Evolutionary conservation across 2,888 invertebrate species (phyloP).

Genomic region (Oasisia sp.): DNA sequence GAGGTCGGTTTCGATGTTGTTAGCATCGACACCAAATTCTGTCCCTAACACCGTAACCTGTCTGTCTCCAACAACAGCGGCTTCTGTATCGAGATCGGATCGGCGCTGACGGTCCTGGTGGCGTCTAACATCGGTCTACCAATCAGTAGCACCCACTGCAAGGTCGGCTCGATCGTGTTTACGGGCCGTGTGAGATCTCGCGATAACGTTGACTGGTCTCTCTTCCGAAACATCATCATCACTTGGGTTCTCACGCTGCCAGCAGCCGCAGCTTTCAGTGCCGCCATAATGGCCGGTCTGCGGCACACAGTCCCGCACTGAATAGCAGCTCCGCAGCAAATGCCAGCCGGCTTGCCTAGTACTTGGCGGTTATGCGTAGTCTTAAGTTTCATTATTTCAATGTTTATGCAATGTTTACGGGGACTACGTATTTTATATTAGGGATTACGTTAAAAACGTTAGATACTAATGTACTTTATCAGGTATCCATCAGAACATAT

Average conservation of each 20-base stretch:
- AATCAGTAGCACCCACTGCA: constrained; percentile 98
- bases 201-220: constrained; percentile 67
- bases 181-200: constrained; percentile 58
- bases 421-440: neutral
- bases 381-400: neutral
- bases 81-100: constrained; percentile 95
- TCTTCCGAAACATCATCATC: constrained; percentile 87
- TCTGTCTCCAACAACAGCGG: constrained; percentile 68
- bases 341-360: neutral
- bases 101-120: constrained; percentile 93
- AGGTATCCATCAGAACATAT: too few relatives aligned
- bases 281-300: constrained; percentile 78
- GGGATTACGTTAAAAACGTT: neutral
- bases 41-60: neutral
- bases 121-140: constrained; percentile 97
- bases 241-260: constrained; percentile 99
- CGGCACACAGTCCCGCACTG: constrained; percentile 20
- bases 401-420: neutral
- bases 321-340: neutral
- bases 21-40: too few relatives aligned
- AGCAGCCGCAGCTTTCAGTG: constrained; percentile 86
- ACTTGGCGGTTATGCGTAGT: neutral
- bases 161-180: constrained; percentile 95
- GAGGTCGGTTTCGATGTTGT: too few relatives aligned
- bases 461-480: neutral